Base-by-base conservation (phyloP, 2,797 vertebrate species). In the Macroramphosus scolopax region DNA sequence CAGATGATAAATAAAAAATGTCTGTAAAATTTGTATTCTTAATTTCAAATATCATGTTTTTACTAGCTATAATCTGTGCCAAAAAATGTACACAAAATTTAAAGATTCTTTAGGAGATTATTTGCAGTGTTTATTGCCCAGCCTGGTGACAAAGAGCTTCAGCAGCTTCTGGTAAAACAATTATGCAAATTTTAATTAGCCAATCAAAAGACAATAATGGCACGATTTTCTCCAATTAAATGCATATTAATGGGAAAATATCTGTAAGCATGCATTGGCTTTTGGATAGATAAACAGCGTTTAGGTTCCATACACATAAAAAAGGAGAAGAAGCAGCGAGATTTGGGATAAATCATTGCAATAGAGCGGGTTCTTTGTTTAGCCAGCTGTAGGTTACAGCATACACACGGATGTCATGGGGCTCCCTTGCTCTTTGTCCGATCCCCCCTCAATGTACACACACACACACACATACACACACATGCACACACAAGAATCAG, bases 281-380 rank as follows among this genome's bases (percentile, higher is more conserved):
- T 78, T 67, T 20, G 44, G 17, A n/a, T 44, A 33, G 30, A 46
- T 41, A 58, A 54, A 70, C 44, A n/a, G n/a, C n/a, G n/a, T n/a
- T n/a, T n/a, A 32, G 63, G 62, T 57, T 67, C 36, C 51, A 62
- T 75, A 48, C 30, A 68, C 29, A 75, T 45, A 20, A 51, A 51
- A 49, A 59, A 41, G 51, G 34, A 64, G 40, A 75, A n/a, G n/a
- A 13, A 74, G 63, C 47, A 43, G 33, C 17, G 55, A 70, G 65
- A 69, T 22, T 53, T 61, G 58, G 55, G 65, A 58, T 58, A 68
- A 80, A 74, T 73, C 54, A 65, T 75, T 53, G 79, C 68, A 61
- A 69, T 53, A 52, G 82, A 78, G 79, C 61, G 72, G 81, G 68
- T 87, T 87, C 89, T 91, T 91, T 91, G 89, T 91, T 89, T 88